Evolutionary conservation across 2,888 invertebrate genomes (phyloP), one percentile per base, ranked within the genome.

Genomic region (Imbricaverruca yamaguchii): DNA sequence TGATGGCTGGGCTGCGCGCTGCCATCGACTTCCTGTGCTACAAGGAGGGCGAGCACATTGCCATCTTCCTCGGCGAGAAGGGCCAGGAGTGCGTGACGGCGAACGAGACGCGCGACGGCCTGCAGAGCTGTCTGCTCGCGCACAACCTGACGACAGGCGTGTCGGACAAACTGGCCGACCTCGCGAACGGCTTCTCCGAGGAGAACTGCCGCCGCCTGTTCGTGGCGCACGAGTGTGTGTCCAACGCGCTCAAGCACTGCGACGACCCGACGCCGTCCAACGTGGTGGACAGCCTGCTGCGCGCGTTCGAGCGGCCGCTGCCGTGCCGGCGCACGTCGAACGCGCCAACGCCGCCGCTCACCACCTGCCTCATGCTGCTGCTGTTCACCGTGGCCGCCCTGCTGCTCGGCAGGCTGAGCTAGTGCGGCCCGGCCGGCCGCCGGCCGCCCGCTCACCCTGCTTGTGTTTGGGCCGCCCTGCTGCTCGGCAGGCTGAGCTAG

Each of bases 231-330:
- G 74, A 74, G 53, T 74, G 74, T 55, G 74, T 55, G 9, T 53
- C 21, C 9, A 55, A 9, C 74, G 74, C 53, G 0, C 74, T 74
- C 21, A 23, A 23, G 21, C 74, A 15, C 21, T 74, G 74, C 55
- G 74, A 74, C 18, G 74, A 74, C 11, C 53, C 53, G 18, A 74
- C 74, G 74, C 74, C 74, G 53, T 74, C 74, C 74, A 74, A 74
- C 74, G 74, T 74, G 53, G 74, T 74, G 21, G 74, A 74, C 55
- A 74, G 74, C 74, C 21, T 74, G 80, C 53, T 80, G 80, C 39
- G 23, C n/a, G 61, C 65, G 21, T 63, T 65, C 39, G 65, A 65
- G 61, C 7, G 21, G 61, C 80, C 65, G 39, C 65, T 80, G 39
- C 80, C 63, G 65, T 61, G 63, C n/a, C n/a, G n/a, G 65, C 18